These are phyloP conservation scores for Hydropsyche tenuis DNA, from an alignment of 1,140 invertebrate genomes.

Conservation along the genomic window DNA sequence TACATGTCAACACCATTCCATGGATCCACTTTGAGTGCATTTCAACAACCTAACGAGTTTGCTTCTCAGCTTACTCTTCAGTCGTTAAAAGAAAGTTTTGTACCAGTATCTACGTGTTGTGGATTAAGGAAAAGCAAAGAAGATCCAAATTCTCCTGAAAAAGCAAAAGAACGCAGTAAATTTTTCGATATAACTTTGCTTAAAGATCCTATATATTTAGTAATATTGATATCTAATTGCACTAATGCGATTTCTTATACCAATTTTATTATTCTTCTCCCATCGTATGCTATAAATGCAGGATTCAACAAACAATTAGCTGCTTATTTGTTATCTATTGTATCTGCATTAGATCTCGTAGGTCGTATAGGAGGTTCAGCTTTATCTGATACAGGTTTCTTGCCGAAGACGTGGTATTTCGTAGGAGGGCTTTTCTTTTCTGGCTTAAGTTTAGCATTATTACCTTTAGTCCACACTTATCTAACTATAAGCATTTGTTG, in stretches of 20 bases:
- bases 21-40: slow-evolving; percentile 78
- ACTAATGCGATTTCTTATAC: slow-evolving; percentile 86
- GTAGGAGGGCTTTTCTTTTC: slow-evolving; percentile 78
- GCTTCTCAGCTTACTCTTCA: slow-evolving; percentile 78
- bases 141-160: slow-evolving; percentile 54
- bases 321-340: slow-evolving; percentile 76
- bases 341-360: slow-evolving; percentile 78
- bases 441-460: slow-evolving; percentile 71
- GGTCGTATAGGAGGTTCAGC: slow-evolving; percentile 83
- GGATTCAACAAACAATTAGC: slow-evolving; percentile 73
- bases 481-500: slow-evolving; percentile 70
- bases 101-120: slow-evolving; percentile 58
- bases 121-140: slow-evolving; percentile 55
- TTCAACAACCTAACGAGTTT: slow-evolving; percentile 75
- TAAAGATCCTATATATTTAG: slow-evolving; percentile 79
- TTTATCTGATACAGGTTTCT: slow-evolving; percentile 73
- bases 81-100: slow-evolving; percentile 67
- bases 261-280: slow-evolving; percentile 82
- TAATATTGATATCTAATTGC: slow-evolving; percentile 82
- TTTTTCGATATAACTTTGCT: slow-evolving; percentile 79
- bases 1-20: slow-evolving; percentile 85
- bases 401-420: slow-evolving; percentile 83
- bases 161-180: slow-evolving; percentile 64
- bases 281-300: slow-evolving; percentile 73
- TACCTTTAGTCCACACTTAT: slow-evolving; percentile 70